Conservation (phyloP, 1,140 invertebrate species). For the Tenebrio molitor region DNA sequence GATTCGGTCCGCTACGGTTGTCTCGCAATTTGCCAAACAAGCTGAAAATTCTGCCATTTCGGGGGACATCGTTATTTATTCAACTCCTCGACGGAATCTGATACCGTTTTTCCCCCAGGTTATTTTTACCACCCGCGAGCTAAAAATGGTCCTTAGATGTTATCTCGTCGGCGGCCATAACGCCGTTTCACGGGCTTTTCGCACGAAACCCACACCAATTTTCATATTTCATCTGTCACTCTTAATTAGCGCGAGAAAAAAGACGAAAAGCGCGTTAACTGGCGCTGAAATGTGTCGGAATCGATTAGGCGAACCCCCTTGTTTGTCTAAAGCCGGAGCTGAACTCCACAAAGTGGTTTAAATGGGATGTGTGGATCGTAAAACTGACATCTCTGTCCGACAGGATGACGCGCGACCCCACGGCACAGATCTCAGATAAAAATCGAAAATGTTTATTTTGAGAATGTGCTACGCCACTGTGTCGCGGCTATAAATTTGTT, state of each 20-base stretch:
- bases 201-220: neutral
- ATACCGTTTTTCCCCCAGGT: neutral
- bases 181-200: neutral
- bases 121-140: neutral
- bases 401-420: too few relatives aligned
- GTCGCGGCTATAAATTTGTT: too few relatives aligned
- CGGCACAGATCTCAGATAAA: too few relatives aligned
- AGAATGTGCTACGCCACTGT: too few relatives aligned
- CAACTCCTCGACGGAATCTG: neutral
- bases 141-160: conserved; percentile 17
- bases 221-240: conserved; percentile 17
- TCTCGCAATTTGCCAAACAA: conserved; percentile 12
- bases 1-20: conserved; percentile 12
- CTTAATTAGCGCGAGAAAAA: conserved; percentile 6
- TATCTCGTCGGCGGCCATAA: conserved; percentile 8
- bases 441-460: too few relatives aligned
- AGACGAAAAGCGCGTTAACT: neutral
- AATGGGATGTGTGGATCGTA: too few relatives aligned
- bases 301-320: too few relatives aligned
- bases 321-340: too few relatives aligned
- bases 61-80: conserved; percentile 24
- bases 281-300: too few relatives aligned
- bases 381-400: too few relatives aligned
- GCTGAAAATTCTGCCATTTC: conserved; percentile 20
- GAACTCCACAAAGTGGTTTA: too few relatives aligned